Percentiles rank a stretch among this genome's conserved stretches.
Evolutionary conservation across 1,140 invertebrate species (phyloP).

Genomic region (Tigriopus japonicus): DNA sequence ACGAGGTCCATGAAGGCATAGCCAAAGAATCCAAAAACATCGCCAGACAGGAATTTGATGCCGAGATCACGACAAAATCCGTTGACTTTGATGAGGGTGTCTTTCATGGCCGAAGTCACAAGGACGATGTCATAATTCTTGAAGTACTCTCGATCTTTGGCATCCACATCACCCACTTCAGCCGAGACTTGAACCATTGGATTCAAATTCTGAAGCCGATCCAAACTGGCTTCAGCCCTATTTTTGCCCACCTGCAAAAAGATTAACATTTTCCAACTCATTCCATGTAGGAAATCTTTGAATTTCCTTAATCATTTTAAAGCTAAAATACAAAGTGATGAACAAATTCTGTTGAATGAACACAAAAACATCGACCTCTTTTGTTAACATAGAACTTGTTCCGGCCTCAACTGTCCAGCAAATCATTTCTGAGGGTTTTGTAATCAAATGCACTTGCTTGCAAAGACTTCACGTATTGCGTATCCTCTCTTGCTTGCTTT

Average conservation of each 20-base stretch:
- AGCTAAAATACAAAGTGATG: too few relatives aligned
- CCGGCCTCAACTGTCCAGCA: too few relatives aligned
- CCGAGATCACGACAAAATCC: conserved; percentile 49
- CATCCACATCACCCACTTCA: conserved; percentile 39
- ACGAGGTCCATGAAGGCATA: conserved; percentile 76
- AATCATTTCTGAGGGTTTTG: too few relatives aligned
- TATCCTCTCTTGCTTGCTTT: too few relatives aligned
- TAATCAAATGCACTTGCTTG: too few relatives aligned
- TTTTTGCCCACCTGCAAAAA: conserved; percentile 23
- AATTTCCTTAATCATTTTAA: too few relatives aligned
- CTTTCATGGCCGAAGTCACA: conserved; percentile 47
- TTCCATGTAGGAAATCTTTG: too few relatives aligned
- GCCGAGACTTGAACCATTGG: conserved; percentile 69
- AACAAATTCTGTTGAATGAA: too few relatives aligned
- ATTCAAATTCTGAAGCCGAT: conserved; percentile 60
- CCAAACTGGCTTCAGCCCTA: conserved; percentile 60
- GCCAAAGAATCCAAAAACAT: conserved; percentile 84
- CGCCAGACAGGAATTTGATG: conserved; percentile 69
- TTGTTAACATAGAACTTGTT: too few relatives aligned
- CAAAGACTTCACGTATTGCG: too few relatives aligned
- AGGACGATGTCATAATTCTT: conserved; percentile 63
- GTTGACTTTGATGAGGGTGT: conserved; percentile 53
- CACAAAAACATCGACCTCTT: too few relatives aligned
- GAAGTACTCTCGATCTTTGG: conserved; percentile 44
- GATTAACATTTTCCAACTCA: too few relatives aligned